These are phyloP conservation scores for Brachionus rubens DNA, from an alignment of 1,140 invertebrate genomes.

Conservation along the genomic window DNA sequence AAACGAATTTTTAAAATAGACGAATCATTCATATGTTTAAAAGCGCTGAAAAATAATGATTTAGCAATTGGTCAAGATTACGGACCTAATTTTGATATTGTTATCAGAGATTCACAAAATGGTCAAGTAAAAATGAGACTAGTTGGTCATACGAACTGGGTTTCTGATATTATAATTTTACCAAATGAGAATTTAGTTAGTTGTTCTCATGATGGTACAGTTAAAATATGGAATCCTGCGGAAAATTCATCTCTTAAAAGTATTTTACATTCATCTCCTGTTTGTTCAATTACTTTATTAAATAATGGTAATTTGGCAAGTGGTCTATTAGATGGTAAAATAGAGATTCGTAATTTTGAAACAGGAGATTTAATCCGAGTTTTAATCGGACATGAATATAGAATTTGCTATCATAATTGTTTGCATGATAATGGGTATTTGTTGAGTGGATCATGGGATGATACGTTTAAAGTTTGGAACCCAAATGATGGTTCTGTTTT, in stretches of 20 bases:
- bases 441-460: not conserved
- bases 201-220: not conserved
- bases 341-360: too few species aligned
- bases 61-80: not conserved
- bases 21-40: not conserved
- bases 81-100: not conserved
- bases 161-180: not conserved
- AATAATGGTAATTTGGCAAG: not conserved
- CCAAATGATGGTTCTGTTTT: too few species aligned
- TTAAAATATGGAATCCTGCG: not conserved
- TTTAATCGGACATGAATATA: not conserved
- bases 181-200: not conserved
- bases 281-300: not conserved
- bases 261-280: not conserved
- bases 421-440: not conserved
- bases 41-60: not conserved
- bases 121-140: not conserved
- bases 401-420: not conserved
- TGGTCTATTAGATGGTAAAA: too few species aligned
- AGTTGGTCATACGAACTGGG: not conserved
- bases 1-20: not conserved
- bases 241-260: not conserved
- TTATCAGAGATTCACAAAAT: slow-evolving; percentile 1
- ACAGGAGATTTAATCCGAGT: not conserved
- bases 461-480: not conserved